phyloP scores from a whole-genome alignment of 1,140 invertebrate genomes.

The Plodia interpunctella region DNA sequence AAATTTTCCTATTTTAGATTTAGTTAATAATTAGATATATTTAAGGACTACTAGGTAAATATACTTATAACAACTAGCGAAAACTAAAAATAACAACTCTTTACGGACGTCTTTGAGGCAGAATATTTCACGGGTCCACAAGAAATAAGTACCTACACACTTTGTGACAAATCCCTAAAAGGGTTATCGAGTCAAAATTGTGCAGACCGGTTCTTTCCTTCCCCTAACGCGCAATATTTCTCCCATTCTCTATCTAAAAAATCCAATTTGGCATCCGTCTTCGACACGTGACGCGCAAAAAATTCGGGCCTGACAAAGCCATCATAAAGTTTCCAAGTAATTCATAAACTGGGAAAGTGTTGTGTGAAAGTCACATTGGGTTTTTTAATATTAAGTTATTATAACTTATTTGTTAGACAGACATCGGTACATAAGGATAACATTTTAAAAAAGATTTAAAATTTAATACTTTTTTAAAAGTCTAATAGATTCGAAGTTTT shows the following conservation, averaged over 20 bases:
- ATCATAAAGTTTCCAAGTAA: constrained; percentile 69
- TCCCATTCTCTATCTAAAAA: constrained; percentile 53
- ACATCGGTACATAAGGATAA: no score
- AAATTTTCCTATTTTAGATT: no score
- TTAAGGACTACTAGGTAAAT: no score
- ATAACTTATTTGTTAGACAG: no score
- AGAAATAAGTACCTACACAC: neutral
- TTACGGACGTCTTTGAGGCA: constrained; percentile 8
- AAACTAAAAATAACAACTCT: no score
- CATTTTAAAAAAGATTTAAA: no score
- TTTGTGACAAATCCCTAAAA: neutral
- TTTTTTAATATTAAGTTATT: neutral
- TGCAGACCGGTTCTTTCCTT: constrained; percentile 21
- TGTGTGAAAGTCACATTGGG: neutral
- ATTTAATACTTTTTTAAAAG: no score
- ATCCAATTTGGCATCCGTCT: constrained; percentile 71
- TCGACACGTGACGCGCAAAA: constrained; percentile 64
- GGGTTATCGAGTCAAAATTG: constrained; percentile 12
- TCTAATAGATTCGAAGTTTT: no score
- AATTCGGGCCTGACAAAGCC: constrained; percentile 57
- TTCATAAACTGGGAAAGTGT: constrained; percentile 62
- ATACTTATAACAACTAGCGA: no score
- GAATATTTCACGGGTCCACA: neutral
- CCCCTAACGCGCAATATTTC: constrained; percentile 41
- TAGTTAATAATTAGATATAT: no score